Percentiles rank a stretch among this genome's conserved stretches.
These are phyloP conservation scores for Aegotheles bennettii DNA, from an alignment of 2,113 vertebrate genomes.

Conservation along the genomic window DNA sequence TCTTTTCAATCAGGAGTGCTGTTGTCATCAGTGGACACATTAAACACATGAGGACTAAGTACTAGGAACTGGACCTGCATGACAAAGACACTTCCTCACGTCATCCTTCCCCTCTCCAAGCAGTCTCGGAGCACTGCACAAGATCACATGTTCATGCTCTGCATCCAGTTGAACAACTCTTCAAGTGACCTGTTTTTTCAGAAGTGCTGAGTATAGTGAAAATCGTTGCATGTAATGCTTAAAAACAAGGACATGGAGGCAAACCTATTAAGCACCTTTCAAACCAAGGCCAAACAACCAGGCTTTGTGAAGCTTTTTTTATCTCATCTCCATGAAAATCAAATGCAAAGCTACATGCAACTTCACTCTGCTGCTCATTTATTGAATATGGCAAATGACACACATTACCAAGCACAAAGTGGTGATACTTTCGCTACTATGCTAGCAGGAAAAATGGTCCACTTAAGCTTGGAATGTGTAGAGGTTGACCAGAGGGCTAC, in stretches of 20 bases:
- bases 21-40: not conserved
- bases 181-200: not conserved
- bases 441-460: not conserved
- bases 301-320: not conserved
- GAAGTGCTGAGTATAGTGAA: not conserved
- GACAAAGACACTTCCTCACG: not conserved
- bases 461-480: not conserved
- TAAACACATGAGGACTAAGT: fast-evolving
- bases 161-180: not conserved
- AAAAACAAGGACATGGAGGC: not conserved
- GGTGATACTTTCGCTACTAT: not conserved
- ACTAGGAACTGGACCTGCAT: not conserved
- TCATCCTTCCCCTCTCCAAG: not conserved
- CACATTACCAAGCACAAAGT: not conserved
- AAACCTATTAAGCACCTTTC: not conserved
- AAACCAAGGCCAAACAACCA: not conserved
- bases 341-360: not conserved
- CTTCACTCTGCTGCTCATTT: not conserved
- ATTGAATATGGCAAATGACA: not conserved
- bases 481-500: too few species aligned
- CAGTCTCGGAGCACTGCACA: not conserved
- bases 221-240: not conserved
- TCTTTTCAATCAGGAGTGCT: not conserved
- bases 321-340: not conserved
- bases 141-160: not conserved